These are phyloP conservation scores for Gobio occitaniae DNA, from an alignment of 2,797 vertebrate species.

Conservation along the genomic window DNA sequence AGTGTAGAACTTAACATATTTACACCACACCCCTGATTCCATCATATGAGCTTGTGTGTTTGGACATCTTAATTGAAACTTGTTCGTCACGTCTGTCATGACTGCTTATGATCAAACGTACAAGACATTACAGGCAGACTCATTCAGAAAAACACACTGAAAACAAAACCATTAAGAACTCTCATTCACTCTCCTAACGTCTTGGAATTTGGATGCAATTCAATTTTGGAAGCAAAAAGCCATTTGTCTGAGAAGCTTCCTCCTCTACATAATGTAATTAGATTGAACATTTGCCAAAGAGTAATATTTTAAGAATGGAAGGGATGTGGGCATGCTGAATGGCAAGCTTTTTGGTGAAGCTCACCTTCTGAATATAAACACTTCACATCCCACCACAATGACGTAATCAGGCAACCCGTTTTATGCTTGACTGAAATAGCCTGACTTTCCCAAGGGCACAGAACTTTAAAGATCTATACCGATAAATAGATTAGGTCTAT, in stretches of 20 bases:
- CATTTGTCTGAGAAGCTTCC: constrained; percentile 69
- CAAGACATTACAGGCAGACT: constrained; percentile 23
- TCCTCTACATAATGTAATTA: constrained; percentile 73
- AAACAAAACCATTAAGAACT: constrained; percentile 38
- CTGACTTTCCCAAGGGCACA: constrained; percentile 61
- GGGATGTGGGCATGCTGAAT: constrained; percentile 41
- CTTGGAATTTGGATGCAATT: constrained; percentile 57
- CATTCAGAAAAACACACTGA: constrained; percentile 60
- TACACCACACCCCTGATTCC: background rate
- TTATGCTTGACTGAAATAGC: constrained; percentile 43
- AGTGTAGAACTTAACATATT: constrained; percentile 3
- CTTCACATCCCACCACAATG: constrained; percentile 24
- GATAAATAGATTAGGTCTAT: constrained; percentile 23
- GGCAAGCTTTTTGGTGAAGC: constrained; percentile 46
- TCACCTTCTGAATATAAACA: constrained; percentile 56
- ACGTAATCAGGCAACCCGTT: constrained; percentile 43
- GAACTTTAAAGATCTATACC: constrained; percentile 41
- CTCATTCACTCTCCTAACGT: constrained; percentile 62
- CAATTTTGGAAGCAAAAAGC: constrained; percentile 60
- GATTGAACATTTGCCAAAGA: constrained; percentile 66
- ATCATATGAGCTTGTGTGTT: background rate
- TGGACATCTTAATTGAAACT: background rate
- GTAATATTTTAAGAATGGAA: constrained; percentile 60
- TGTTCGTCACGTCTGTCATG: constrained; percentile 27
- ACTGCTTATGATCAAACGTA: constrained; percentile 33